phyloP scores from a whole-genome alignment of 2,113 vertebrate genomes.

The Calypte anna region DNA sequence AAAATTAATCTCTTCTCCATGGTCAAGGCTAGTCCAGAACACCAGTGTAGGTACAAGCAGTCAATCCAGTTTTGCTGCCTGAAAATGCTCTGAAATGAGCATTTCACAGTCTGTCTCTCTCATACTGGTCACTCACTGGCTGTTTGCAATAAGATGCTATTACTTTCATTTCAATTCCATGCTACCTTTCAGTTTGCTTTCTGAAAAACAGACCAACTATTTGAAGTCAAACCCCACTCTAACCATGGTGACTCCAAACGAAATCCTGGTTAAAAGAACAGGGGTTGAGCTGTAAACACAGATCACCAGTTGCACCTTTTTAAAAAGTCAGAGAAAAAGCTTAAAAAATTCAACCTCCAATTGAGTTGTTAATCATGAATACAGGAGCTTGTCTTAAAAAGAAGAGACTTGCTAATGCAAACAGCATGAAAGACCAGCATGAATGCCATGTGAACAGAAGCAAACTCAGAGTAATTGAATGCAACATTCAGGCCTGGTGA shows the following conservation, averaged over 20 bases:
- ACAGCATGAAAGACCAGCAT: slow-evolving; percentile 24
- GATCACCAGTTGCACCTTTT: not conserved
- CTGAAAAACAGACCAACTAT: not conserved
- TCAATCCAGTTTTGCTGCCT: not conserved
- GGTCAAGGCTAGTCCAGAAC: not conserved
- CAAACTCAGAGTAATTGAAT: slow-evolving; percentile 38
- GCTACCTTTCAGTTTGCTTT: not conserved
- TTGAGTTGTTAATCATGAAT: not conserved
- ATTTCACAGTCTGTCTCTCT: not conserved
- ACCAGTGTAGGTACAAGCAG: not conserved
- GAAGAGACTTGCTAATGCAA: slow-evolving; percentile 28
- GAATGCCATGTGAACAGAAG: not conserved
- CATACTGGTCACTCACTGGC: not conserved
- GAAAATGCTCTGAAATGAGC: not conserved
- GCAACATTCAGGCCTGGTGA: not conserved
- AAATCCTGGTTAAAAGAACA: not conserved
- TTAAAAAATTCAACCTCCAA: not conserved
- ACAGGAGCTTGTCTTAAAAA: not conserved
- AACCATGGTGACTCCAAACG: not conserved
- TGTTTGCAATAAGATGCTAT: not conserved
- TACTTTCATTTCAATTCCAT: not conserved
- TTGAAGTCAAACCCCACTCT: not conserved
- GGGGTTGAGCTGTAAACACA: not conserved
- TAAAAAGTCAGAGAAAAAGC: not conserved
- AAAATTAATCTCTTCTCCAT: not conserved